Evolutionary conservation across 2,888 invertebrate genomes (phyloP), one percentile per base, ranked within the genome.

Genomic region (Cepaea hortensis): DNA sequence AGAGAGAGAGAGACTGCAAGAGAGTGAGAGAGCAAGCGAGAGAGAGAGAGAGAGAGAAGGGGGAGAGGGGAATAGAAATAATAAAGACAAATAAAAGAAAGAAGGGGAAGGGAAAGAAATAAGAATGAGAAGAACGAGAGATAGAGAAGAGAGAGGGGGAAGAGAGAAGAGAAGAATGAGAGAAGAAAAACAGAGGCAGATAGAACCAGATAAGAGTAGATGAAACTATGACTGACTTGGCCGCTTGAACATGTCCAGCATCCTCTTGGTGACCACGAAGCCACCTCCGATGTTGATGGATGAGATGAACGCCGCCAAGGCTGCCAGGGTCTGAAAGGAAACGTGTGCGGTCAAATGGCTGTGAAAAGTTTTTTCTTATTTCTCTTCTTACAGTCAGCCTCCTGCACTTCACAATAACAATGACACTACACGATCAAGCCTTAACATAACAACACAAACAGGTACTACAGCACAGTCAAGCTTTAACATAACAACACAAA

Each of bases 251-350:
- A 98, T 98, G 94, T 98, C 97, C 94, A 98, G 95, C 98, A 98
- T 98, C 89, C 98, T 95, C 95, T 97, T 97, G 0, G 98, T 98
- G 88, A 98, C 97, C 77, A 97, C 94, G 94, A 98, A 98, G 85
- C 98, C 98, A 90, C 98, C 98, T 91, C 97, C 97, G 83, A 98
- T 97, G 95, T 98, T 98, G 89, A 98, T 96, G 93, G 97, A 97
- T 5, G 98, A 98, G 90, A 98, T 96, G 91, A 98, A 97, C 18
- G 97, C 97, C 11, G 98, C 98, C 1, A 96, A 95, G 85, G 97
- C 97, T 23, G 97, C 97, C 91, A 98, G 95, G 90, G 96, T 95
- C 96, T 94, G 93, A 3, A 46, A 15, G 13, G n/a, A 76, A 76
- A 76, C 55, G 35, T 35, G 35, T 35, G 35, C 35, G 0, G 35